Base-by-base conservation (phyloP, 2,797 vertebrate species). In the Lutjanus argentimaculatus region DNA sequence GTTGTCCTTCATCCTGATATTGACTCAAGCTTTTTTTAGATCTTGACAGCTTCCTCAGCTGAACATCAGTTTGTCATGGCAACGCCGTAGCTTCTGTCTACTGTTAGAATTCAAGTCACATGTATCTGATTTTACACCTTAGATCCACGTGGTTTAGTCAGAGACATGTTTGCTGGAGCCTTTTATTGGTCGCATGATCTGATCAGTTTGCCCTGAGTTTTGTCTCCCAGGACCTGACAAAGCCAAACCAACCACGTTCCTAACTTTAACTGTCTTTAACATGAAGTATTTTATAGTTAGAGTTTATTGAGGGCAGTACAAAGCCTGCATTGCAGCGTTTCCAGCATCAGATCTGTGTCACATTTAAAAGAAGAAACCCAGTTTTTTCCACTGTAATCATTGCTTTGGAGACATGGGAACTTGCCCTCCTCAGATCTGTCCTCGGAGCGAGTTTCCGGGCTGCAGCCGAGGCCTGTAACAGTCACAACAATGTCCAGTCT, bases 401-500 rank as follows among this genome's bases (percentile, higher is more conserved):
- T 15, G 16, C 8, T 58, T 1, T 36, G 48, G 21, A 14, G 7
- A 19, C 52, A 13, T 0, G 36, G 19, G 30, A 7, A 3, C 30
- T 8, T 9, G 53, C 21, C 0, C 56, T 67, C 70, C 16, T 75
- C 67, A 64, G 89, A 72, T 78, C 59, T 85, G 61, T 17, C 15
- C 46, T 72, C 49, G 1, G 49, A 61, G 64, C 0, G 30, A 58
- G 83, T 79, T 86, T 86, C 75, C 70, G 59, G 82, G 69, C 77
- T 1, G 65, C 67, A 55, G 80, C n/a, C 0, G 48, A 66, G 85
- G 56, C 66, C 74, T 19, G 49, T 43, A 5, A 57, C 75, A 7
- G 73, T 53, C 66, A 43, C 69, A 90, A 94, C 91, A 96, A 87
- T 80, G 89, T 79, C 42, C 77, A 1, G 78, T 89, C 83, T 96